Conservation (phyloP, 2,797 vertebrate genomes). For the Sebastes steindachneri region DNA sequence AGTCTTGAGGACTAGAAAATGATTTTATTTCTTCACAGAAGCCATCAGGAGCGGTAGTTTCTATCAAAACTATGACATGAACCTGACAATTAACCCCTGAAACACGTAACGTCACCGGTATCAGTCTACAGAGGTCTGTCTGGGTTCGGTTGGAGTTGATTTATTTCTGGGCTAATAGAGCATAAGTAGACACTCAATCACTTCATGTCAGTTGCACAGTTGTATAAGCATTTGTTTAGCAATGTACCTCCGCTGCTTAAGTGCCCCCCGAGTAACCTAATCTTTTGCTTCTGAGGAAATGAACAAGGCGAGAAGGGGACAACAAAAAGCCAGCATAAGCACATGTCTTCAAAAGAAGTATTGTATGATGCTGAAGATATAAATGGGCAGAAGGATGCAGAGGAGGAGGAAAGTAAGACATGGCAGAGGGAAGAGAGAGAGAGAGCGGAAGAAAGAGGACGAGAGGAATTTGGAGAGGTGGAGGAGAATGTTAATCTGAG, state of each 20-base stretch:
- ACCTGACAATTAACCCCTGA: slow-evolving; percentile 13
- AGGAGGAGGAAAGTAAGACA: slow-evolving; percentile 20
- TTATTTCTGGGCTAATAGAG: slow-evolving; percentile 55
- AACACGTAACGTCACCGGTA: background rate
- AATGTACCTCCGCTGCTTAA: slow-evolving; percentile 42
- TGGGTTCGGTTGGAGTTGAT: slow-evolving; percentile 20
- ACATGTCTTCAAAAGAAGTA: slow-evolving; percentile 24
- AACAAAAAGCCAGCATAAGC: slow-evolving; percentile 31
- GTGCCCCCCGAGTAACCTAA: slow-evolving; percentile 44
- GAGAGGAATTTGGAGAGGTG: slow-evolving; percentile 62
- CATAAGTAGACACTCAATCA: slow-evolving; percentile 74
- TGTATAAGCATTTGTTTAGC: slow-evolving; percentile 51
- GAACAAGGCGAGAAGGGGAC: slow-evolving; percentile 16
- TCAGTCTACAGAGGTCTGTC: slow-evolving; percentile 1
- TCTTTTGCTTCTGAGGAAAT: slow-evolving; percentile 47
- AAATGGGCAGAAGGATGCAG: slow-evolving; percentile 47
- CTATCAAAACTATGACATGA: background rate
- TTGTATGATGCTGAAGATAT: slow-evolving; percentile 41
- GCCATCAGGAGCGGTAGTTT: slow-evolving; percentile 7
- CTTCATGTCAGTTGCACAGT: slow-evolving; percentile 41
- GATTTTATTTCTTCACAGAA: background rate
- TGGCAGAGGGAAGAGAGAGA: slow-evolving; percentile 18
- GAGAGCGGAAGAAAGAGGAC: slow-evolving; percentile 33
- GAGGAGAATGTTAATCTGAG: slow-evolving; percentile 80
- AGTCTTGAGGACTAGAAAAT: background rate